These are phyloP conservation scores for Falco novaeseelandiae DNA, from an alignment of 2,797 vertebrate species.

Conservation along the genomic window DNA sequence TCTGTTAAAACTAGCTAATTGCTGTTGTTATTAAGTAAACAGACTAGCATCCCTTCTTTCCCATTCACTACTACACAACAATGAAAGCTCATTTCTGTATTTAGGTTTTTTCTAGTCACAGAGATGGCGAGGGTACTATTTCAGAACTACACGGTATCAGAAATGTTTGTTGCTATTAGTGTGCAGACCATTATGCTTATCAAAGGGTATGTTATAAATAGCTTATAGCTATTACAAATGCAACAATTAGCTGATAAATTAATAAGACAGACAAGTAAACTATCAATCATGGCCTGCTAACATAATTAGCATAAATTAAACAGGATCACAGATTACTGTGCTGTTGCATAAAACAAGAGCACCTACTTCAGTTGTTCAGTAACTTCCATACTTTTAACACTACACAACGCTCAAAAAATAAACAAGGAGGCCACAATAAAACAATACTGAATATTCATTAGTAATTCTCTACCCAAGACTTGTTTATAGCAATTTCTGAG, in stretches of 20 bases:
- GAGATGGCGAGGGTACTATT: neutral
- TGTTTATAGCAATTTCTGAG: neutral
- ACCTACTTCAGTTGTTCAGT: neutral
- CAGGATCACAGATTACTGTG: conserved; percentile 4
- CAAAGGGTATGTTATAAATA: conserved; percentile 38
- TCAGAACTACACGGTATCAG: neutral
- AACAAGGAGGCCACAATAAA: neutral
- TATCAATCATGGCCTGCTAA: conserved; percentile 43
- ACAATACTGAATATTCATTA: neutral
- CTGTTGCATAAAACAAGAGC: conserved; percentile 3
- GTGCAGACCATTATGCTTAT: neutral
- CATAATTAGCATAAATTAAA: conserved; percentile 51
- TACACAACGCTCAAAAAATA: neutral
- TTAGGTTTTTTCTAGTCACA: neutral
- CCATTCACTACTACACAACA: neutral
- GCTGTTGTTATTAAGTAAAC: neutral
- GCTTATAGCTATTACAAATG: conserved; percentile 47
- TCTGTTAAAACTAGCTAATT: neutral
- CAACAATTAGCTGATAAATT: conserved; percentile 60
- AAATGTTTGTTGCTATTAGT: conserved; percentile 19
- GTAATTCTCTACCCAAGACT: neutral
- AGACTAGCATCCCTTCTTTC: neutral
- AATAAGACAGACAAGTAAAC: conserved; percentile 52
- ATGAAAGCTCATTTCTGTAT: neutral
- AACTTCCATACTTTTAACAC: neutral